Base-by-base conservation (phyloP, 2,888 invertebrate species). In the Arrhopalites spinosus region DNA sequence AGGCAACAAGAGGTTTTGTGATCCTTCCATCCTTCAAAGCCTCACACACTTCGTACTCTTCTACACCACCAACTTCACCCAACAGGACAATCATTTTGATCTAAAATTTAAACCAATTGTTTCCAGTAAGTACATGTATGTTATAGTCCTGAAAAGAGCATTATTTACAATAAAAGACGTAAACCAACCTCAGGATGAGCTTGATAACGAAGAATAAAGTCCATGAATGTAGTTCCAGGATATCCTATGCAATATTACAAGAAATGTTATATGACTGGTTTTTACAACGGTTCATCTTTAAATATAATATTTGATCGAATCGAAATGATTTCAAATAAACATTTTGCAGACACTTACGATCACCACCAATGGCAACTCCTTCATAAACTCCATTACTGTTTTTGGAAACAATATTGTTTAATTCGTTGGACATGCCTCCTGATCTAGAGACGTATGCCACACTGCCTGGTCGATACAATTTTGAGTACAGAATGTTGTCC, bases 381-480 rank as follows among this genome's bases (percentile, higher is more conserved):
- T 99, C 99, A 83, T 93, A 92, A 0, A 98, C 98, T 3, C 98
- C 98, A 86, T 99, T 95, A 0, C 99, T 96, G 73, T 96, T 92
- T 84, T 97, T 95, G 0, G 96, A 94, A 78, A 99, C 90, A 68
- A 99, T 97, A 86, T 99, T 99, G 88, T 99, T 99, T 78, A 99
- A 87, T 85, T 99, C 99, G 86, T 99, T 99, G 69, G 97, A 98
- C 99, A 99, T 99, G 11, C 99, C 99, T 43, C 99, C 99, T 0
- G 98, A 98, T 27, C 98, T 91, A 0, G 98, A 98, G 0, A 99
- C 99, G 86, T 99, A 99, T 0, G 98, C 98, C 73, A 99, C 96
- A 84, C 97, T 95, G 84, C 99, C 99, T 0, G 98, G 93, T 36
- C 99, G 88, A 87, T 98, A 99, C 17, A 99, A 89, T 86, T 97